Evolutionary conservation across 2,113 vertebrate genomes (phyloP).

Genomic region (Calyptomena viridis): DNA sequence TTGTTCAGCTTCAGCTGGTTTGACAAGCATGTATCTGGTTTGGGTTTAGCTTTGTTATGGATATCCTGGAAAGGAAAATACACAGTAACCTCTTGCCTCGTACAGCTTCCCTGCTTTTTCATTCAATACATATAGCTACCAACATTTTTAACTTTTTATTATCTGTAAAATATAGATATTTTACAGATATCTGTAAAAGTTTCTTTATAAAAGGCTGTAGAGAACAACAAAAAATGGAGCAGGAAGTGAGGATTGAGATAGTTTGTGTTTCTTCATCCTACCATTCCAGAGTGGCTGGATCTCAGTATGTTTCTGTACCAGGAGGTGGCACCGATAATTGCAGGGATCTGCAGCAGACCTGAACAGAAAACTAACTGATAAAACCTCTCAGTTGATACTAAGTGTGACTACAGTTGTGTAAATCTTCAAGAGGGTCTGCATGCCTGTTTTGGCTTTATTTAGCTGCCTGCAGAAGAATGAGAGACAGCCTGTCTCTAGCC

Average conservation of each 20-base stretch:
- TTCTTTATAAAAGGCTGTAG: background rate
- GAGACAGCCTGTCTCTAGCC: background rate
- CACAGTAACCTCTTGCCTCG: background rate
- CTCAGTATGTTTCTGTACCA: background rate
- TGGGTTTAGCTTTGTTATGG: background rate
- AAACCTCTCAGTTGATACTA: background rate
- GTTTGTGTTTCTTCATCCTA: background rate
- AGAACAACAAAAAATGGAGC: background rate
- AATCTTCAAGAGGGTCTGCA: background rate
- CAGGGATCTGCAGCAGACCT: background rate
- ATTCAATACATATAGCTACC: background rate
- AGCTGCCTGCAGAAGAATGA: background rate
- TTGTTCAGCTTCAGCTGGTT: background rate
- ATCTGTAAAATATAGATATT: background rate
- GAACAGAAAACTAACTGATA: background rate
- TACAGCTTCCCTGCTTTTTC: background rate
- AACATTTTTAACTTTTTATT: background rate
- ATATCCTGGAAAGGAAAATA: background rate
- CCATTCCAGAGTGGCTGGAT: background rate
- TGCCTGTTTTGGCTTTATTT: background rate
- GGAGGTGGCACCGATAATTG: slow-evolving; percentile 12
- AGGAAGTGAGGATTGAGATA: background rate
- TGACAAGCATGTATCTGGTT: background rate
- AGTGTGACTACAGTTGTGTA: background rate
- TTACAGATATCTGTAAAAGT: too few relatives aligned